These are phyloP conservation scores for Trichogramma dendrolimi DNA, from an alignment of 2,888 invertebrate genomes.

Conservation along the genomic window DNA sequence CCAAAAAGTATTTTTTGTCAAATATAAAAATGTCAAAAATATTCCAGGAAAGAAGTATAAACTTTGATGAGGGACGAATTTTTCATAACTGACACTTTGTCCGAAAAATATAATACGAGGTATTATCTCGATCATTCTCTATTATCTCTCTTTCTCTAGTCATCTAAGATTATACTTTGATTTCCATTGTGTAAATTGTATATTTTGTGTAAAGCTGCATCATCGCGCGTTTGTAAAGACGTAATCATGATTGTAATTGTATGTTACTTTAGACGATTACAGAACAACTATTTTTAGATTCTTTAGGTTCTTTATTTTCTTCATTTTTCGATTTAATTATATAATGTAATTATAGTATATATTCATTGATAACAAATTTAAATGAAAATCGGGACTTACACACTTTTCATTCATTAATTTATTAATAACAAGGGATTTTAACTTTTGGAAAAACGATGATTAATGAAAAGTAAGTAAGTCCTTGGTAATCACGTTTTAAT, in stretches of 20 bases:
- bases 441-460: too few relatives aligned
- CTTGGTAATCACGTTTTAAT: not conserved
- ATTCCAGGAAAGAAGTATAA: not conserved
- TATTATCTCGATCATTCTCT: slow-evolving; percentile 11
- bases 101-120: slow-evolving; percentile 5
- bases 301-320: too few relatives aligned
- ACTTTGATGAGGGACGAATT: slow-evolving; percentile 11
- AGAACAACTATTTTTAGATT: too few relatives aligned
- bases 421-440: too few relatives aligned
- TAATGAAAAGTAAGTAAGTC: not conserved
- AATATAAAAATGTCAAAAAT: slow-evolving; percentile 2
- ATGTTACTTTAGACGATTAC: too few relatives aligned
- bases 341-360: too few relatives aligned
- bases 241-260: too few relatives aligned
- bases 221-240: too few relatives aligned
- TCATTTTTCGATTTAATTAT: too few relatives aligned
- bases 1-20: slow-evolving; percentile 14
- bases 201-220: slow-evolving; percentile 7
- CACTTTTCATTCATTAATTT: too few relatives aligned
- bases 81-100: slow-evolving; percentile 12
- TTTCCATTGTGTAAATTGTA: slow-evolving; percentile 5
- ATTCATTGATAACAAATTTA: too few relatives aligned
- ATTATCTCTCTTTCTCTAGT: slow-evolving; percentile 17
- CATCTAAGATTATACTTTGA: slow-evolving; percentile 19
- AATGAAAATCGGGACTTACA: too few relatives aligned